Conservation (phyloP, 2,113 vertebrate species). For the Phaetusa simplex region DNA sequence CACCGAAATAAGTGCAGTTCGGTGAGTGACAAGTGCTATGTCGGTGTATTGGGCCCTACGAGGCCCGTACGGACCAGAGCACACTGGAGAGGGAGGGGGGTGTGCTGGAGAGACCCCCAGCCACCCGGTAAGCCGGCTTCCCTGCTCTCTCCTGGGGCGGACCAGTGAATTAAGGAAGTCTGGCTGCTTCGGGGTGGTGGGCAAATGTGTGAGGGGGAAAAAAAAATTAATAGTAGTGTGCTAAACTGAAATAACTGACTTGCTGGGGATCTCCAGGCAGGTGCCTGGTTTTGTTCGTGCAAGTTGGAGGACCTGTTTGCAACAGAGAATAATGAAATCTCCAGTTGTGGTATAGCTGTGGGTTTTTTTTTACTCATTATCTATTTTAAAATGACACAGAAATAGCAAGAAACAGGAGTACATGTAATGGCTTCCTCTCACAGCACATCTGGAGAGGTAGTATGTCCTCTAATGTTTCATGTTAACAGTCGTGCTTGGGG, state of each 20-base stretch:
- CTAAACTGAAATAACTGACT: background rate
- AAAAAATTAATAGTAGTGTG: fast-evolving
- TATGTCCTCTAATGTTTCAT: background rate
- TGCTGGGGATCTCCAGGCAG: background rate
- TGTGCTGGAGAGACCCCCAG: too few relatives aligned
- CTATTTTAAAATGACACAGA: background rate
- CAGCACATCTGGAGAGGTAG: background rate
- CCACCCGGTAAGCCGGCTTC: fast-evolving
- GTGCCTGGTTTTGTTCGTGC: background rate
- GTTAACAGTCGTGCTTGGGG: background rate
- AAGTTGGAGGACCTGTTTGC: background rate
- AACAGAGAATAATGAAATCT: background rate
- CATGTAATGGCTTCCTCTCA: background rate
- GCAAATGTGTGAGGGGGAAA: fast-evolving
- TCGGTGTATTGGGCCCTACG: background rate
- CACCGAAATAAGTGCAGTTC: fast-evolving
- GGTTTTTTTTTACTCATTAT: fast-evolving
- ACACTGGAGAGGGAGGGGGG: fast-evolving
- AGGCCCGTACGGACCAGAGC: background rate
- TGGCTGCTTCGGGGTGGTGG: background rate
- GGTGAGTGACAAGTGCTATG: background rate
- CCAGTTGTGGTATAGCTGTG: fast-evolving
- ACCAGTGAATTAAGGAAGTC: fast-evolving
- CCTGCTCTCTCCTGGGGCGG: fast-evolving
- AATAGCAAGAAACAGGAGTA: background rate